phyloP scores from a whole-genome alignment of 2,888 invertebrate species.

The Leucophora obtusa region DNA sequence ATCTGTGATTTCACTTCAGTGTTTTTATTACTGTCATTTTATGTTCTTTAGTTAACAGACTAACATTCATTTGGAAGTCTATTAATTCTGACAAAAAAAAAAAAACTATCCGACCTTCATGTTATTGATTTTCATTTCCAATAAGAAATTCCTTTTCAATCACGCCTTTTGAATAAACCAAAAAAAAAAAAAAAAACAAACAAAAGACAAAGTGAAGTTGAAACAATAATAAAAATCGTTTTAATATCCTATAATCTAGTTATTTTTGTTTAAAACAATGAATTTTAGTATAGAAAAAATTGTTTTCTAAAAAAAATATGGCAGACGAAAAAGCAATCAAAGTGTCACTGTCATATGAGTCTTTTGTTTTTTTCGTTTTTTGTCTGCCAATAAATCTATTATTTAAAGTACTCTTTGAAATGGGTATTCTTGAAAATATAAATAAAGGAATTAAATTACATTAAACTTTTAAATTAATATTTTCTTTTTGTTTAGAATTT shows the following conservation, averaged over 20 bases:
- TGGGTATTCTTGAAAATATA: neutral
- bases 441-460: neutral
- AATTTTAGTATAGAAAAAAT: neutral
- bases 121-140: constrained; percentile 16
- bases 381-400: constrained; percentile 15
- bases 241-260: constrained; percentile 10
- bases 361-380: neutral
- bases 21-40: neutral
- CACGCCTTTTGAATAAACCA: neutral
- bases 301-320: neutral
- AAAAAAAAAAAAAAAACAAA: neutral
- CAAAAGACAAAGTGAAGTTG: constrained; percentile 10
- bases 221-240: constrained; percentile 14
- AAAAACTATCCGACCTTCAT: constrained; percentile 12
- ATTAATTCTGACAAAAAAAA: neutral
- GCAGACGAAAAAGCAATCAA: constrained; percentile 48
- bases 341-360: constrained; percentile 41
- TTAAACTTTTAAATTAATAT: too few species aligned
- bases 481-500: neutral
- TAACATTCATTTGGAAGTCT: neutral
- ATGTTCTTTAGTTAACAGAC: neutral
- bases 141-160: constrained; percentile 12
- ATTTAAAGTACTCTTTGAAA: constrained; percentile 1
- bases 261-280: neutral
- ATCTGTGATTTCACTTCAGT: neutral